A percentile compares a stretch with the other conserved stretches of the same genome.
Conservation (phyloP, 1,140 invertebrate species). For the Drosophila neocordata region DNA sequence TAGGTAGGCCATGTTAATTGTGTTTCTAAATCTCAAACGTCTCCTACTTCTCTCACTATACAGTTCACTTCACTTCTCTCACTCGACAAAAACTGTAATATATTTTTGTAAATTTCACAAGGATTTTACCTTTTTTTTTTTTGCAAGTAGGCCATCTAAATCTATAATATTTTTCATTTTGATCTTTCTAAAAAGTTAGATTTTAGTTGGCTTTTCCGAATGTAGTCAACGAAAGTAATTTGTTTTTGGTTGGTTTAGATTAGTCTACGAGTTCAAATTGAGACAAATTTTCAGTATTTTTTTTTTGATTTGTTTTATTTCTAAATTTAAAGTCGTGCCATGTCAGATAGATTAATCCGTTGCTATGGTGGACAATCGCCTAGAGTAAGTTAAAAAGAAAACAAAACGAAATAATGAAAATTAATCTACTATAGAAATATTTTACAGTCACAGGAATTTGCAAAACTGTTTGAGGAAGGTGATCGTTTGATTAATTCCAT, state of each 20-base stretch:
- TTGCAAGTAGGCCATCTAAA: too few species aligned
- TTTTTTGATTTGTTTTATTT: not conserved
- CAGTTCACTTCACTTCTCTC: too few species aligned
- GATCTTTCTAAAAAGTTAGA: too few species aligned
- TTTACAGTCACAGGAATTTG: not conserved
- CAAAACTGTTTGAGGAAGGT: not conserved
- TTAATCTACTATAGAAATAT: not conserved
- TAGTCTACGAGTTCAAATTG: not conserved
- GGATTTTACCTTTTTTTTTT: too few species aligned
- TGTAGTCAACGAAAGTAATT: not conserved
- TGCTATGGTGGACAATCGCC: slow-evolving; percentile 1
- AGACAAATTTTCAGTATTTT: not conserved
- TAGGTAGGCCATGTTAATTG: too few species aligned
- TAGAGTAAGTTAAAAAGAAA: not conserved
- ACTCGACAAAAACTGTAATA: too few species aligned
- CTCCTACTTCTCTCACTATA: too few species aligned
- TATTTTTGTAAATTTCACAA: too few species aligned
- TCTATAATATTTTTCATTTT: too few species aligned
- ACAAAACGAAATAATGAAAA: too few species aligned
- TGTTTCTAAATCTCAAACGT: too few species aligned
- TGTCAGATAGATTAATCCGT: not conserved
- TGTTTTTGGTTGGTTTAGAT: not conserved
- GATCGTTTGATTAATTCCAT: not conserved
- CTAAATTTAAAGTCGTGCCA: not conserved
- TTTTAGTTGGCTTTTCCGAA: not conserved